phyloP scores from a whole-genome alignment of 2,888 invertebrate genomes.

The Perdita meconis region DNA sequence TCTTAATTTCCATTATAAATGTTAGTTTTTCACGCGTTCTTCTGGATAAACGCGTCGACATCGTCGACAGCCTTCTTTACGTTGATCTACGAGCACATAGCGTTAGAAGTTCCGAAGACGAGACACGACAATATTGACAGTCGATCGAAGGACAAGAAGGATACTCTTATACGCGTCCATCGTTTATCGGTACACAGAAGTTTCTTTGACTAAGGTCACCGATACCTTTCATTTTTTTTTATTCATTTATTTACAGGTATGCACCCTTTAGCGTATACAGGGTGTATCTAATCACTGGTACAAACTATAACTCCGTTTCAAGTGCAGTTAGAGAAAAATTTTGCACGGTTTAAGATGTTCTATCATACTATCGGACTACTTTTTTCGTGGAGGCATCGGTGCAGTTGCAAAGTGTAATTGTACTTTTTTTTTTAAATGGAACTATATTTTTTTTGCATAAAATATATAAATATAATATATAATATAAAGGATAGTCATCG shows the following conservation, averaged over 20 bases:
- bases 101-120: not conserved
- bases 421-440: no score
- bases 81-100: not conserved
- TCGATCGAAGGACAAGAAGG: not conserved
- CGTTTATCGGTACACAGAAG: not conserved
- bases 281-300: not conserved
- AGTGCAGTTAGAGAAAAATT: no score
- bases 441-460: no score
- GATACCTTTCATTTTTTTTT: not conserved
- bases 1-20: no score
- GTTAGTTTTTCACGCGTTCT: not conserved
- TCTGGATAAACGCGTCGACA: not conserved
- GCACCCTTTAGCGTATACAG: not conserved
- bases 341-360: no score
- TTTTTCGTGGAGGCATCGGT: no score
- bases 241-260: not conserved
- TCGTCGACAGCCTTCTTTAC: not conserved
- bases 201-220: not conserved
- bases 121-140: not conserved
- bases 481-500: no score
- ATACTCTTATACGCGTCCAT: not conserved
- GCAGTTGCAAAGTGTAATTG: no score
- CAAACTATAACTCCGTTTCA: no score
- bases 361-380: no score
- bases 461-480: no score